Percentiles rank a stretch among this genome's conserved stretches.
Conservation (phyloP, 2,888 invertebrate genomes). For the Mesorhabditis spiculigera region DNA sequence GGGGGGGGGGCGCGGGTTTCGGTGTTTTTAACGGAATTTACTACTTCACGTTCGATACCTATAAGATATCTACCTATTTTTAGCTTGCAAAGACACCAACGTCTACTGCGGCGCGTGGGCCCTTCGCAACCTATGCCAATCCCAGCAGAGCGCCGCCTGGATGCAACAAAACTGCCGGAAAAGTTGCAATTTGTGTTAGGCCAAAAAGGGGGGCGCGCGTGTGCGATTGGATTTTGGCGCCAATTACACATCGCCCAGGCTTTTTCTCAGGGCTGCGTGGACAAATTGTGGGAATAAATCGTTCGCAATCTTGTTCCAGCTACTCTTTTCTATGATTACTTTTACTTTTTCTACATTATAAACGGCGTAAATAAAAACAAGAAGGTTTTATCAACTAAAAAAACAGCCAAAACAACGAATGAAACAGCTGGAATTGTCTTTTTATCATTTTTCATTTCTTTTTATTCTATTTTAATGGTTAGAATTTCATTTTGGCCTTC, state of each 20-base stretch:
- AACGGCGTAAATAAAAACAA: not conserved
- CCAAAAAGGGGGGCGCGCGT: not conserved
- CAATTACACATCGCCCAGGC: too few species aligned
- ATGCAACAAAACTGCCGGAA: slow-evolving; percentile 32
- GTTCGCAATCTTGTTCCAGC: too few species aligned
- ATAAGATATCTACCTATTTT: slow-evolving; percentile 1
- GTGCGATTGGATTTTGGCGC: too few species aligned
- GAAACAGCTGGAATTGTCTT: not conserved
- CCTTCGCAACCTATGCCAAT: slow-evolving; percentile 18
- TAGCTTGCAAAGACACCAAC: slow-evolving; percentile 26
- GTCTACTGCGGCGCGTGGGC: slow-evolving; percentile 38
- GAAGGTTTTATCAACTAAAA: not conserved
- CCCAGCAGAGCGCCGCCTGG: slow-evolving; percentile 20
- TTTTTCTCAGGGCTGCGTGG: too few species aligned
- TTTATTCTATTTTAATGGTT: not conserved
- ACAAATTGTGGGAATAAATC: too few species aligned
- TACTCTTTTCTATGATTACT: not conserved
- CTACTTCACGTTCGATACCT: slow-evolving; percentile 10
- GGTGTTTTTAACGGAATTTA: not conserved
- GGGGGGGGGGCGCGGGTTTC: too few species aligned
- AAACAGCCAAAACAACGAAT: not conserved
- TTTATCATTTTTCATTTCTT: not conserved
- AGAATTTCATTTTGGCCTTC: not conserved
- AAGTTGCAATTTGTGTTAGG: slow-evolving; percentile 28
- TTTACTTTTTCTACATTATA: not conserved